A percentile compares a stretch with the other conserved stretches of the same genome.
phyloP scores from a whole-genome alignment of 2,797 vertebrate species.

The Tachyglossus aculeatus region DNA sequence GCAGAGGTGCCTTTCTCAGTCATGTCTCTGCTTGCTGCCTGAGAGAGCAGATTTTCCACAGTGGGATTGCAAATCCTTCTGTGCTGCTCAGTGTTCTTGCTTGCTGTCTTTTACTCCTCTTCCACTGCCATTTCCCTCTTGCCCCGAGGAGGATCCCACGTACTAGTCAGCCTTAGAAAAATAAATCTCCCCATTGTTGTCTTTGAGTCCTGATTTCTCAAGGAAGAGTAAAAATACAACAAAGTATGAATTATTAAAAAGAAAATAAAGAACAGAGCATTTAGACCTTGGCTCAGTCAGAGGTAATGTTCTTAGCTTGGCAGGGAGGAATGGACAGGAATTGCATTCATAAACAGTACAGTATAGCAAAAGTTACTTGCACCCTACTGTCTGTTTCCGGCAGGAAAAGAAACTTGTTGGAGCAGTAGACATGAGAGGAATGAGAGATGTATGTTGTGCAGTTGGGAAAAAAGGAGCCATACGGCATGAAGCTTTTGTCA shows the following conservation, averaged over 20 bases:
- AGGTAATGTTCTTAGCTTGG: not conserved
- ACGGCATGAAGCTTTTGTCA: too few relatives aligned
- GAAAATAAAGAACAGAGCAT: slow-evolving; percentile 8
- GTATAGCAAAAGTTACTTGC: not conserved
- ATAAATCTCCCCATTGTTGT: not conserved
- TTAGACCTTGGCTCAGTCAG: not conserved
- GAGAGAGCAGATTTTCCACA: too few relatives aligned
- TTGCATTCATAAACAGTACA: not conserved
- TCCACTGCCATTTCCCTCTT: not conserved
- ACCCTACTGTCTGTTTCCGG: not conserved
- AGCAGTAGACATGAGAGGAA: not conserved
- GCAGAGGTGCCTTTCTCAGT: not conserved
- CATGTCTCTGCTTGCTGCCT: too few relatives aligned
- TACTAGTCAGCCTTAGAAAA: not conserved
- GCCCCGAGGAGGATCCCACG: not conserved
- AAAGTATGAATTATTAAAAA: slow-evolving; percentile 26
- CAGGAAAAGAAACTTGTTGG: not conserved
- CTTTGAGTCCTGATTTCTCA: not conserved
- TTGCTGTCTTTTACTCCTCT: not conserved
- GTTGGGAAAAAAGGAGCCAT: not conserved
- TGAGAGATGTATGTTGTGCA: not conserved
- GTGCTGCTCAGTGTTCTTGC: not conserved
- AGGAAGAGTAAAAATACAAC: not conserved
- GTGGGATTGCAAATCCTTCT: not conserved
- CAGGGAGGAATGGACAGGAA: not conserved